Evolutionary conservation across 2,888 invertebrate species (phyloP).

Genomic region (Lithophane socia): DNA sequence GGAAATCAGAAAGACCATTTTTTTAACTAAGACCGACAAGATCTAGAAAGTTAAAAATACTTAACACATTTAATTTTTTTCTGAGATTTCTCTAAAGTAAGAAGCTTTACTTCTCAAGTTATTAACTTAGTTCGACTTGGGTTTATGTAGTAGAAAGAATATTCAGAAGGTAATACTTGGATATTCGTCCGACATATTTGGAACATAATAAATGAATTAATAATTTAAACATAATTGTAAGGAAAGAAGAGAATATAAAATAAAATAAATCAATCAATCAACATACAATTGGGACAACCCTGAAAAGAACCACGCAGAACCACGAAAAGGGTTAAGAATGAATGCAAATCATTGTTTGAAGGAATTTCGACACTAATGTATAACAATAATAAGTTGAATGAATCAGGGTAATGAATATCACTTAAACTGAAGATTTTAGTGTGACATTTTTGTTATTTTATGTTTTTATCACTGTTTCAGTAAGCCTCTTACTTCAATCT

Average conservation of each 20-base stretch:
- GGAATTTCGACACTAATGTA: slow-evolving; percentile 31
- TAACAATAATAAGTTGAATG: slow-evolving; percentile 6
- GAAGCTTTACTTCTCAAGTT: background rate
- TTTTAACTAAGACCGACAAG: background rate
- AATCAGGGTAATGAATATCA: slow-evolving; percentile 9
- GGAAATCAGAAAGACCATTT: background rate
- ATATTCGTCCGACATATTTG: background rate
- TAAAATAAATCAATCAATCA: background rate
- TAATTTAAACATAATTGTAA: background rate
- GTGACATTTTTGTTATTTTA: background rate
- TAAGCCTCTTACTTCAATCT: background rate
- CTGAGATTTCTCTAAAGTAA: background rate
- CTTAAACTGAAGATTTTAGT: background rate
- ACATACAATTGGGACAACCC: slow-evolving; percentile 24
- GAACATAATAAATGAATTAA: background rate
- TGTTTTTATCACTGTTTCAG: background rate
- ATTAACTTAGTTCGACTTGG: background rate
- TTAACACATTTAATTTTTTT: background rate
- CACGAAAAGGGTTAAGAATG: slow-evolving; percentile 63
- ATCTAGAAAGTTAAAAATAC: background rate
- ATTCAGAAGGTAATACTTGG: too few relatives aligned
- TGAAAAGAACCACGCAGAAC: slow-evolving; percentile 12
- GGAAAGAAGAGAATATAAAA: background rate
- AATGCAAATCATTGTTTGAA: slow-evolving; percentile 46
- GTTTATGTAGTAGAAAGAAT: background rate